Evolutionary conservation across 2,797 vertebrate species (phyloP), one percentile per base, ranked within the genome.

Genomic region (Peromyscus attwateri): DNA sequence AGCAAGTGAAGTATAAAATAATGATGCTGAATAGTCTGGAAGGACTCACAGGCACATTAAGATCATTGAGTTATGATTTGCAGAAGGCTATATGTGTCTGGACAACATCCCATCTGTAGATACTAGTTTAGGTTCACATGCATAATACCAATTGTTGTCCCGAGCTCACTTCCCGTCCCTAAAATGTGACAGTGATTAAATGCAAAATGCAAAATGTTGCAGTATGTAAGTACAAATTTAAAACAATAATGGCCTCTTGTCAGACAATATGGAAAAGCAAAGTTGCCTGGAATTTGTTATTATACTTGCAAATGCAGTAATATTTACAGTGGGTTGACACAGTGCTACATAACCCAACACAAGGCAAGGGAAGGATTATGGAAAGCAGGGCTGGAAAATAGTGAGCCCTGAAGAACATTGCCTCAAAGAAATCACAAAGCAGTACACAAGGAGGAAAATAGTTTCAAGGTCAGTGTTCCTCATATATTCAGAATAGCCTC

Each of bases 311-410:
- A 98, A 97, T 95, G 84, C 46, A 95, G 46, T 81, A 91, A 91
- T 97, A 98, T 95, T 98, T 98, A 94, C 87, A 60, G 8, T 97
- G 87, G 96, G 9, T 98, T 98, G 97, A 92, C 94, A 94, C 29
- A 97, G 96, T 88, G 87, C 31, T 81, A 25, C 31, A 85, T 90
- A 96, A 94, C 46, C 46, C 57, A 95, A 91, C 11, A 79, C 64
- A 97, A 95, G 68, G 68, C 52, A 12, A 97, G n/a, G 92, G 93
- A 96, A 92, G 11, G 31, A 89, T 97, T 87, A 93, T 29, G 93
- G 21, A 95, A 97, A 93, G 71, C 46, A 21, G n/a, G 23, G 68
- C 25, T 46, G 29, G 81, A 96, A 93, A 93, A 64, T 52, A 85
- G 49, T 93, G 90, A 90, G 21, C 84, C 94, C 7, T 62, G 81